A percentile compares a stretch with the other conserved stretches of the same genome.
Conservation (phyloP, 2,113 vertebrate species). For the Alligator sinensis region DNA sequence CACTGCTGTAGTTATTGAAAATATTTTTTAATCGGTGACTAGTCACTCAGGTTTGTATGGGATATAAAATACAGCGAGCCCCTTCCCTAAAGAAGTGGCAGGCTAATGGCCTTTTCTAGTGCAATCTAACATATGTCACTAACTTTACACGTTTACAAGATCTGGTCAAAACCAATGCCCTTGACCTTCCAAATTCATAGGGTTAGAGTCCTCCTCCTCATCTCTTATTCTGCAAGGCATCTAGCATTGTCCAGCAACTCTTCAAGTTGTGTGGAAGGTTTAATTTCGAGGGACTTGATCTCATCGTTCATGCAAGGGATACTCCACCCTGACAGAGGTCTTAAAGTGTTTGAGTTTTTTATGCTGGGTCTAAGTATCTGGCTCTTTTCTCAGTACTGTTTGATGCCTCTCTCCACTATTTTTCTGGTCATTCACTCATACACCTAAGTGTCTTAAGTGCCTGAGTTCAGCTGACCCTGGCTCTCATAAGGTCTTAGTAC, state of each 20-base stretch:
- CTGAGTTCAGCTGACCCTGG: not conserved
- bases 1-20: not conserved
- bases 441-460: not conserved
- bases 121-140: accelerated
- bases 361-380: no score
- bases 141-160: not conserved
- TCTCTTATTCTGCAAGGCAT: not conserved
- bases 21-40: not conserved
- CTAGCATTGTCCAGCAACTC: accelerated
- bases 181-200: not conserved
- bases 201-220: accelerated
- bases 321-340: not conserved
- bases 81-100: no score
- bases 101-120: no score
- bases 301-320: accelerated
- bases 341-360: not conserved
- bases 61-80: no score
- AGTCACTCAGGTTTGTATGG: no score
- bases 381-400: no score
- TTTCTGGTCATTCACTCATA: no score
- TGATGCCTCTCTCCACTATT: no score
- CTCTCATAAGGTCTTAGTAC: not conserved
- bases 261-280: accelerated
- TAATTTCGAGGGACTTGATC: not conserved
- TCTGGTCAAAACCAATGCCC: not conserved